A percentile compares a stretch with the other conserved stretches of the same genome.
Evolutionary conservation across 1,140 invertebrate species (phyloP).

Genomic region (Lamellibrachia luymesi): DNA sequence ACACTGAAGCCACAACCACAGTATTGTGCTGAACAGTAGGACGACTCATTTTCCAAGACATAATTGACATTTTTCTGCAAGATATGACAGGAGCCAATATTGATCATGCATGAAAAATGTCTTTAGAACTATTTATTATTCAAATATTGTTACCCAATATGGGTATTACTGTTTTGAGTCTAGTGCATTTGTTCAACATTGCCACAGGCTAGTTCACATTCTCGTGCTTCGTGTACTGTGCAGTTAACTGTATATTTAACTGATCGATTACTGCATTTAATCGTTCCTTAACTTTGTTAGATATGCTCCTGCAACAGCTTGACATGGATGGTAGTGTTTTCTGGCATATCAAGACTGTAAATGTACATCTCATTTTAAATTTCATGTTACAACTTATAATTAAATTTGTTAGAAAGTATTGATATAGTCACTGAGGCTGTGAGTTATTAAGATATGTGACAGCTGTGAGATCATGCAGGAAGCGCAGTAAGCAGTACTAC

Average conservation of each 20-base stretch:
- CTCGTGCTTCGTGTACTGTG: neutral
- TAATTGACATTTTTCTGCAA: neutral
- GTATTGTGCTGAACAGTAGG: too few relatives aligned
- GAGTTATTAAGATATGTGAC: neutral
- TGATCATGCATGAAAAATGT: neutral
- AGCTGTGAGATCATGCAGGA: neutral
- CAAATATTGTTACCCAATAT: neutral
- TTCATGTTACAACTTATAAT: neutral
- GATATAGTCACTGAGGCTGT: neutral
- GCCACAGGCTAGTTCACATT: neutral
- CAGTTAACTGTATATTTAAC: neutral
- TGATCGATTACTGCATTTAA: too few relatives aligned
- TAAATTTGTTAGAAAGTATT: neutral
- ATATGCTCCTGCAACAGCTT: neutral
- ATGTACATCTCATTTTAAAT: neutral
- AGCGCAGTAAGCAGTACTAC: neutral
- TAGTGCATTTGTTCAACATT: neutral
- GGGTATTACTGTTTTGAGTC: neutral
- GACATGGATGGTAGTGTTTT: neutral
- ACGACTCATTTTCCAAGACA: neutral
- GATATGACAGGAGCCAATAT: neutral
- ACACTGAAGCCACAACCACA: too few relatives aligned
- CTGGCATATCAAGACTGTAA: neutral
- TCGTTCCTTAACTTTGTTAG: too few relatives aligned
- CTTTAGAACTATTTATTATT: neutral